Conservation (phyloP, 2,113 vertebrate genomes). For the Nymphicus hollandicus region DNA sequence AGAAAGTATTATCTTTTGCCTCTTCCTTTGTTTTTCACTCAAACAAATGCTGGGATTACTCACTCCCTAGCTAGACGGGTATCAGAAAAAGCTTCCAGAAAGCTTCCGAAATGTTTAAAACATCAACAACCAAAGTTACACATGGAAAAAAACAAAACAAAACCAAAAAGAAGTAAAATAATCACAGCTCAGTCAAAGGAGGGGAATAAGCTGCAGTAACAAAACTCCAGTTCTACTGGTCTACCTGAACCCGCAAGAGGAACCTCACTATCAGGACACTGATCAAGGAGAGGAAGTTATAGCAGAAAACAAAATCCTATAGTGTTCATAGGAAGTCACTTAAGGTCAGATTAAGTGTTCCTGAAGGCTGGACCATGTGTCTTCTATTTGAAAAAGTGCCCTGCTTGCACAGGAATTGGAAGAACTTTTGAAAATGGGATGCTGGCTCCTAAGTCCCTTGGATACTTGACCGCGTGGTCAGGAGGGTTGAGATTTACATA, state of each 20-base stretch:
- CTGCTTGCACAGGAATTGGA: slow-evolving; percentile 6
- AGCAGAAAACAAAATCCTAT: background rate
- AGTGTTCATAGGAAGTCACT: background rate
- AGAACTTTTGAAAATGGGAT: background rate
- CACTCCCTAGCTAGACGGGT: background rate
- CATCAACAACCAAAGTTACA: background rate
- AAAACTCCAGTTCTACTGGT: background rate
- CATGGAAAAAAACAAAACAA: background rate
- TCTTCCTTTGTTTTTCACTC: slow-evolving; percentile 26
- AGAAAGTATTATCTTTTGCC: background rate
- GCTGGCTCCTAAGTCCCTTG: slow-evolving; percentile 18
- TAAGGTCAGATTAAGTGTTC: slow-evolving; percentile 14
- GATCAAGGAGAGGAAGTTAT: background rate
- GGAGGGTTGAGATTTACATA: slow-evolving; percentile 49
- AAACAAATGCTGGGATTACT: background rate
- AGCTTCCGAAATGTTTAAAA: background rate
- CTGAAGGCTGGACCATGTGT: slow-evolving; percentile 29
- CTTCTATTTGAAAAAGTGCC: slow-evolving; percentile 27
- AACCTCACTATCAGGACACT: background rate
- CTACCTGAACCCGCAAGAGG: background rate
- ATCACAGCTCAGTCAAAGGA: background rate
- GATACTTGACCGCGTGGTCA: background rate
- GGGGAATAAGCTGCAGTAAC: background rate
- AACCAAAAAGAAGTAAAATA: background rate
- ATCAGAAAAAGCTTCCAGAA: background rate